phyloP scores from a whole-genome alignment of 2,888 invertebrate species.

The Adela reaumurella region DNA sequence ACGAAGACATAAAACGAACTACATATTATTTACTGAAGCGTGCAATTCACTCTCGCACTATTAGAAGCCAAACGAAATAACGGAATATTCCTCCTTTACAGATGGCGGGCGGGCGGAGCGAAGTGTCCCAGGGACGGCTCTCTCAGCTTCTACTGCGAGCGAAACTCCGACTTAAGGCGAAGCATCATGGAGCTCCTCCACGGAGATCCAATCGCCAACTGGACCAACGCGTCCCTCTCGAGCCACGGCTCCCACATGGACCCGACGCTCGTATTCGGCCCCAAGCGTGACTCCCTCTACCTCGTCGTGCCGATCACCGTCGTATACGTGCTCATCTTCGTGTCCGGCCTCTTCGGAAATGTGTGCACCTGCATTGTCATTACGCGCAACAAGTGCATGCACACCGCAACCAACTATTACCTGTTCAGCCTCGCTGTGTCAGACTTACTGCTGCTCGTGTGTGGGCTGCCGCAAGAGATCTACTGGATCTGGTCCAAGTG shows the following conservation, averaged over 20 bases:
- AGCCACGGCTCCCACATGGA: slow-evolving; percentile 17
- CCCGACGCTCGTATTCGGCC: slow-evolving; percentile 33
- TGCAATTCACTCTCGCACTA: too few relatives aligned
- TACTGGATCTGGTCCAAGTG: slow-evolving; percentile 74
- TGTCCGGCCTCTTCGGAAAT: slow-evolving; percentile 78
- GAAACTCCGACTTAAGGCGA: too few relatives aligned
- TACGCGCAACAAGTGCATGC: slow-evolving; percentile 76
- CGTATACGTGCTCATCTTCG: slow-evolving; percentile 73
- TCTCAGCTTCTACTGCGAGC: too few relatives aligned
- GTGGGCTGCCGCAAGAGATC: slow-evolving; percentile 82
- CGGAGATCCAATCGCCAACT: neutral
- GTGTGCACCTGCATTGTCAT: slow-evolving; percentile 83
- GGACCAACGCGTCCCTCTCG: slow-evolving; percentile 5
- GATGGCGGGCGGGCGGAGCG: too few relatives aligned
- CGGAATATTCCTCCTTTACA: too few relatives aligned
- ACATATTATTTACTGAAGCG: too few relatives aligned
- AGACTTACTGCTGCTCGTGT: slow-evolving; percentile 71
- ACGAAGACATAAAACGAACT: too few relatives aligned
- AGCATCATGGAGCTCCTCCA: neutral
- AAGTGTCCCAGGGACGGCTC: too few relatives aligned
- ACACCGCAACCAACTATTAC: slow-evolving; percentile 77
- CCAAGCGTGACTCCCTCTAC: slow-evolving; percentile 52
- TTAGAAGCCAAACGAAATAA: too few relatives aligned
- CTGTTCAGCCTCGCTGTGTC: slow-evolving; percentile 82
- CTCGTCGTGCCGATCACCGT: slow-evolving; percentile 71